Percentiles rank a stretch among this genome's conserved stretches.
Evolutionary conservation across 2,797 vertebrate species (phyloP).

Genomic region (Loriculus beryllinus): DNA sequence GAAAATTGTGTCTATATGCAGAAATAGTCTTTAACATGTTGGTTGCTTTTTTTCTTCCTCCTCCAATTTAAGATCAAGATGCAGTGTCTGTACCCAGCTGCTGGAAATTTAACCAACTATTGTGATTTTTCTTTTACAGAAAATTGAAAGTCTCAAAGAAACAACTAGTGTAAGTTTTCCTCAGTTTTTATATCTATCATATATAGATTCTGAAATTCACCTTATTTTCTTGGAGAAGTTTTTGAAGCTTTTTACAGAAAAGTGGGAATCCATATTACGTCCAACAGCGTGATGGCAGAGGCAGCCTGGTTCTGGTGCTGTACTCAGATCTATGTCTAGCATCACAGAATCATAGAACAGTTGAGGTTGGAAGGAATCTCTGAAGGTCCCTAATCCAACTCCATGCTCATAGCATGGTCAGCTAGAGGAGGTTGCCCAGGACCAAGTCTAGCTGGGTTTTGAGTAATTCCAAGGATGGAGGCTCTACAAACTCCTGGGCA

Average conservation of each 20-base stretch:
- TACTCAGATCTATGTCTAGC: background rate
- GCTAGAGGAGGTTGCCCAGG: background rate
- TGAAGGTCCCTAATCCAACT: background rate
- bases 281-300: background rate
- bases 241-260: background rate
- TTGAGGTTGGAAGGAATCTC: background rate
- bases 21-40: background rate
- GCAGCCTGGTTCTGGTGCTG: background rate
- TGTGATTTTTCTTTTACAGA: constrained; percentile 78
- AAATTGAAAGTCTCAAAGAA: constrained; percentile 96
- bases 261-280: background rate
- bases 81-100: background rate
- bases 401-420: background rate
- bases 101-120: background rate
- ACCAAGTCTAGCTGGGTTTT: background rate
- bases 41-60: background rate
- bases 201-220: background rate
- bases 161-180: constrained; percentile 94
- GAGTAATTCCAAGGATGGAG: background rate
- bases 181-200: background rate
- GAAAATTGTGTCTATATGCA: background rate
- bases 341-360: background rate
- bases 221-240: background rate
- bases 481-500: background rate
- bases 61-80: background rate